Percentiles rank a stretch among this genome's conserved stretches.
These are phyloP conservation scores for Julus scandinavius DNA, from an alignment of 2,888 invertebrate genomes.

Conservation along the genomic window DNA sequence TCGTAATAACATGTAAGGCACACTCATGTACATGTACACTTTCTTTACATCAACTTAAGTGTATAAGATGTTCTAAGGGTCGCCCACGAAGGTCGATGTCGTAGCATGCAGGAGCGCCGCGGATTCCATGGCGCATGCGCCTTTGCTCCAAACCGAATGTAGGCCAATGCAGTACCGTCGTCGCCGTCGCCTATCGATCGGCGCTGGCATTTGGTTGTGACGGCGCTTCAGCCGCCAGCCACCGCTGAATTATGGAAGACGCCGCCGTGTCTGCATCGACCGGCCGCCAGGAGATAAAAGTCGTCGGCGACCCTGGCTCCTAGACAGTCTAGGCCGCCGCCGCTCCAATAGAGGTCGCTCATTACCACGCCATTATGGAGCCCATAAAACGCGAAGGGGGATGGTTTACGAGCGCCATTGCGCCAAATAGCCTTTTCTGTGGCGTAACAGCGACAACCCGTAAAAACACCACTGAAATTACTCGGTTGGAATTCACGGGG, in stretches of 20 bases:
- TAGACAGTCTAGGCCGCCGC: background rate
- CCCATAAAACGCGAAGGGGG: background rate
- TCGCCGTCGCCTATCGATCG: background rate
- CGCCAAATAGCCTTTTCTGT: background rate
- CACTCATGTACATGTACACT: too few species aligned
- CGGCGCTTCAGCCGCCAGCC: background rate
- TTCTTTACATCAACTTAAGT: too few species aligned
- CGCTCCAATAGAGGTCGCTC: conserved; percentile 1
- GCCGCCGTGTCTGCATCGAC: background rate
- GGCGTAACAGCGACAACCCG: background rate
- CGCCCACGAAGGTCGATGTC: background rate
- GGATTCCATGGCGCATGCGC: background rate
- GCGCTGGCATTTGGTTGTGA: background rate
- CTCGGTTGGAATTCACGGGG: too few species aligned
- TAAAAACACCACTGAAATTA: background rate
- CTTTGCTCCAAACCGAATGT: background rate
- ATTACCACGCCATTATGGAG: background rate
- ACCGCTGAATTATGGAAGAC: too few species aligned
- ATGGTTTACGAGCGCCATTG: background rate
- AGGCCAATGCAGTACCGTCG: background rate
- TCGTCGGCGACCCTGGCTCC: background rate
- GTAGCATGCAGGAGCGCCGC: background rate
- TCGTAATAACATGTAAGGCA: too few species aligned
- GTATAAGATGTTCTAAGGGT: background rate
- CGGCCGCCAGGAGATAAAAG: background rate